These are phyloP conservation scores for Amphipyra berbera DNA, from an alignment of 2,888 invertebrate genomes.

Conservation along the genomic window DNA sequence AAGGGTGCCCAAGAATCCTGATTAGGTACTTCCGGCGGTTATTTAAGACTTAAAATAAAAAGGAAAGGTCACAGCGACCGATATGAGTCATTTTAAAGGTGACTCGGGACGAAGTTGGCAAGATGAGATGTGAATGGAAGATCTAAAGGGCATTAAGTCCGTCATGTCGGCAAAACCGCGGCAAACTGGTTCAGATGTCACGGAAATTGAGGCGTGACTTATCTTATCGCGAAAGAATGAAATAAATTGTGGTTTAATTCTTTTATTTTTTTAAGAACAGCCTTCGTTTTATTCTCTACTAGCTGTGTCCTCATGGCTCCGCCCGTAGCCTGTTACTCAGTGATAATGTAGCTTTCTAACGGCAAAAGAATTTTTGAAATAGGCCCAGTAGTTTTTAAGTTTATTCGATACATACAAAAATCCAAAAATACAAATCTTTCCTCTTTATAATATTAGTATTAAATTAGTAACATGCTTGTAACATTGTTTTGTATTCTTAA, in stretches of 20 bases:
- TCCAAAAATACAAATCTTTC: too few relatives aligned
- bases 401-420: too few relatives aligned
- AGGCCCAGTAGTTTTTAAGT: too few relatives aligned
- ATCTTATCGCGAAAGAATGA: slow-evolving; percentile 3
- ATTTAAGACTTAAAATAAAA: slow-evolving; percentile 79
- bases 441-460: too few relatives aligned
- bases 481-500: too few relatives aligned
- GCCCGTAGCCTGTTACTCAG: too few relatives aligned
- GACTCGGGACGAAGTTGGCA: slow-evolving; percentile 61
- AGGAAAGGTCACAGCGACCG: slow-evolving; percentile 78
- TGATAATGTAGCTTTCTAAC: too few relatives aligned
- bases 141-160: slow-evolving; percentile 31
- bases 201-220: slow-evolving; percentile 25
- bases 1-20: slow-evolving; percentile 79
- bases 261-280: background rate
- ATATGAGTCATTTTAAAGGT: slow-evolving; percentile 78
- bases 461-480: too few relatives aligned
- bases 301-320: too few relatives aligned
- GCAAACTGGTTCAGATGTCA: slow-evolving; percentile 18
- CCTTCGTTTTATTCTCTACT: background rate
- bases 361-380: too few relatives aligned
- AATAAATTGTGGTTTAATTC: slow-evolving; percentile 7
- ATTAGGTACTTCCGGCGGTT: slow-evolving; percentile 85
- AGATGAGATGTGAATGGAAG: slow-evolving; percentile 30
- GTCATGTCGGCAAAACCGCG: slow-evolving; percentile 15